These are phyloP conservation scores for Etheostoma spectabile DNA, from an alignment of 2,113 vertebrate species.

Conservation along the genomic window DNA sequence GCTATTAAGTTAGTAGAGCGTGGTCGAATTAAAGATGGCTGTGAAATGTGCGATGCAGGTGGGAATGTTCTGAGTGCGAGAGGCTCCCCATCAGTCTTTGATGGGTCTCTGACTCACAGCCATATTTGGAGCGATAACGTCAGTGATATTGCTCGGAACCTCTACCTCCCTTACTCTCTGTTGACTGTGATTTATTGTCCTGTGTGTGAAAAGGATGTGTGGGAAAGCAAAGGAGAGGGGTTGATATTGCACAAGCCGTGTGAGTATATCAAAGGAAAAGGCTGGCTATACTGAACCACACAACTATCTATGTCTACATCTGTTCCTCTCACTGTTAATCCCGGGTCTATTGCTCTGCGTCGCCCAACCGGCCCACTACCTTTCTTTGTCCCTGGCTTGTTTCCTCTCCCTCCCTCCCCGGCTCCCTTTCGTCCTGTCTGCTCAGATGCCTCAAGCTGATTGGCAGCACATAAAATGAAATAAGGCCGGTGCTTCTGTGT, in stretches of 20 bases:
- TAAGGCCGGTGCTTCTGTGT: slow-evolving; percentile 68
- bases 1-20: slow-evolving; percentile 54
- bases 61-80: slow-evolving; percentile 40
- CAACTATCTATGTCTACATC: slow-evolving; percentile 72
- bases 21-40: slow-evolving; percentile 59
- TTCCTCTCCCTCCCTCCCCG: slow-evolving; percentile 52
- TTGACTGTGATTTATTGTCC: slow-evolving; percentile 53
- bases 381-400: slow-evolving; percentile 56
- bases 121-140: slow-evolving; percentile 49
- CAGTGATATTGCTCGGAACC: slow-evolving; percentile 42
- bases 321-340: slow-evolving; percentile 71
- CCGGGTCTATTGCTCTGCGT: slow-evolving; percentile 61
- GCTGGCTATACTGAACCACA: slow-evolving; percentile 57
- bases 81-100: slow-evolving; percentile 41
- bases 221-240: slow-evolving; percentile 34
- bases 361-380: slow-evolving; percentile 48
- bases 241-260: slow-evolving; percentile 40
- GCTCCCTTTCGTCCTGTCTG: slow-evolving; percentile 55
- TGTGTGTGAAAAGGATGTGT: slow-evolving; percentile 46
- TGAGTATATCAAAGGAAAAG: slow-evolving; percentile 65
- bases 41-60: slow-evolving; percentile 45
- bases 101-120: slow-evolving; percentile 39
- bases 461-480: slow-evolving; percentile 82
- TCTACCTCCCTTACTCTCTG: slow-evolving; percentile 35
- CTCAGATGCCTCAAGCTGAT: slow-evolving; percentile 73